Evolutionary conservation across 1,140 invertebrate species (phyloP), one percentile per base, ranked within the genome.

Genomic region (Planococcus citri): DNA sequence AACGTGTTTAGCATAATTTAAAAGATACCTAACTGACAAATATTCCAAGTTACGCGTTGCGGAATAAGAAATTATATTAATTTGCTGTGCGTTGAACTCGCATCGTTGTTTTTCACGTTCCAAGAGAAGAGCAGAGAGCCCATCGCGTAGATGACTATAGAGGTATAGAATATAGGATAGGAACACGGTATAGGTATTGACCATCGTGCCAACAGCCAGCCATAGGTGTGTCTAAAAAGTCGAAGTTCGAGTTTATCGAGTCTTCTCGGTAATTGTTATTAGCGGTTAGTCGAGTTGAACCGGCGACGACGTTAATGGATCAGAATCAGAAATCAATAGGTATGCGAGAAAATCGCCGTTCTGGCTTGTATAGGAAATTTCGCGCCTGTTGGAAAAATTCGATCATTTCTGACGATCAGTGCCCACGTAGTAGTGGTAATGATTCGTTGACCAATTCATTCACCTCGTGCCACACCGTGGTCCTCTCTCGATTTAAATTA

Each of bases 1-100:
- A 64, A 64, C 60, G 60, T 25, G 60, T 64, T 64, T 25, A 64
- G 60, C 60, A 64, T 64, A 64, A 64, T 64, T 64, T 14, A 64
- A 64, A 64, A 64, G 25, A 64, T 64, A 25, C 10, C 20, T 64
- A 21, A n/a, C n/a, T n/a, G n/a, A n/a, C n/a, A 64, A 64, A 27
- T 27, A 27, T 64, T 27, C 25, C 2, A 64, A 24, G 60, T 27
- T 64, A 64, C 60, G 60, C 24, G 60, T 25, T 27, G 60, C 25
- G 25, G 60, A 64, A 64, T 64, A 25, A 64, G 25, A 64, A 64
- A 64, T 25, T 25, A 64, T 25, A 64, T 64, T 64, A 24, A 64
- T 64, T 64, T 64, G 22, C 22, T 64, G 60, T 64, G 25, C 60
- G 25, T 64, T 64, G 60, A 64, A 64, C 60, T 25, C 60, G 21